Evolutionary conservation across 2,113 vertebrate species (phyloP), one percentile per base, ranked within the genome.

Genomic region (Oryzias celebensis): DNA sequence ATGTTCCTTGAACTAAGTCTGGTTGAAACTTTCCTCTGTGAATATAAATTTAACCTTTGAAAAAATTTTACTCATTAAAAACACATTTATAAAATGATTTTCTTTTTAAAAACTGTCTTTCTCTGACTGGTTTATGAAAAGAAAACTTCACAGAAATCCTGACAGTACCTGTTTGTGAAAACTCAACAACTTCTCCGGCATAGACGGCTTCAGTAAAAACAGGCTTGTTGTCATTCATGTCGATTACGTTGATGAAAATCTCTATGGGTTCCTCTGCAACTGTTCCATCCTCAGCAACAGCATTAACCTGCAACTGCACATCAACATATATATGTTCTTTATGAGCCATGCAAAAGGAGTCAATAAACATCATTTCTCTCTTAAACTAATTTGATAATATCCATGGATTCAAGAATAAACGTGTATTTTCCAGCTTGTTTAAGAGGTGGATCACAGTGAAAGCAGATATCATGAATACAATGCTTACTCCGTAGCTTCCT

Each of bases 191-290:
- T 28, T 73, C 50, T 62, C 88, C 92, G 7, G 64, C 1, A 58
- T 65, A 92, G 31, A 69, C 78, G 56, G 65, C 24, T 58, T 88
- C 13, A 12, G 17, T 51, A 59, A 93, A 93, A 4, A 36, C 0
- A 15, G 92, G 92, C 1, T 14, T 69, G 68, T 92, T 91, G 82
- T 93, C 92, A 20, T 92, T 93, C 69, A 68, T 47, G 58, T 93
- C 92, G 0, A 77, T 57, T 5, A 93, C 85, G 7, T 57, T 59
- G 0, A 92, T 71, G 0, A 62, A 8, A 18, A 92, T 80, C 0
- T 90, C 84, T 84, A 89, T 90, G 0, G 87, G 82, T 0, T 16
- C n/a, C 46, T 90, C 91, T 14, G 62, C 68, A 1, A 0, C 0
- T 59, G 13, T 12, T 6, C 14, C 2, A 41, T 64, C 71, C 0